Percentiles rank a stretch among this genome's conserved stretches.
phyloP scores from a whole-genome alignment of 2,113 vertebrate genomes.

The Gymnocephalus cernua region DNA sequence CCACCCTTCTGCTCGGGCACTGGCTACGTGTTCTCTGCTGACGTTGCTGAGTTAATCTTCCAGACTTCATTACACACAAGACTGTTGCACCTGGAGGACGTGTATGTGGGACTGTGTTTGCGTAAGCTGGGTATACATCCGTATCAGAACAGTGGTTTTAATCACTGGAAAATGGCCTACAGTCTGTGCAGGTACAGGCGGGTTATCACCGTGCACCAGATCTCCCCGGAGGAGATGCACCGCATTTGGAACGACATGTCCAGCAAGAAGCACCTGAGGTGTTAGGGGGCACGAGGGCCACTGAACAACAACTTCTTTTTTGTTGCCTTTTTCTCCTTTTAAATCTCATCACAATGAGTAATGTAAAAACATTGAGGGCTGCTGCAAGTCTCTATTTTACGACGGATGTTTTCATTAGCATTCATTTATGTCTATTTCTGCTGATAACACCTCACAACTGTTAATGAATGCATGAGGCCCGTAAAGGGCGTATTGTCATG shows the following conservation, averaged over 20 bases:
- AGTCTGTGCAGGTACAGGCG: conserved; percentile 96
- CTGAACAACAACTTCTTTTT: conserved; percentile 1
- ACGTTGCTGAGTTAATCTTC: conserved; percentile 97
- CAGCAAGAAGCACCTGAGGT: conserved; percentile 98
- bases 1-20: conserved; percentile 99
- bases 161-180: conserved; percentile 99
- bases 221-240: conserved; percentile 99
- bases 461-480: conserved; percentile 63
- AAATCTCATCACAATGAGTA: conserved; percentile 34
- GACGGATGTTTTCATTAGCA: conserved; percentile 34
- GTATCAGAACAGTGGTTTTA: conserved; percentile 99
- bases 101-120: conserved; percentile 97
- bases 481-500: conserved; percentile 51
- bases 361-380: conserved; percentile 54
- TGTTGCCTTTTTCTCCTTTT: conserved; percentile 42
- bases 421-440: conserved; percentile 41
- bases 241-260: conserved; percentile 99
- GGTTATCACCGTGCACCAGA: conserved; percentile 98
- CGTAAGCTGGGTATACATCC: conserved; percentile 97
- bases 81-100: conserved; percentile 97
- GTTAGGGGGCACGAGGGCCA: conserved; percentile 80
- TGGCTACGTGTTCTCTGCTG: conserved; percentile 97
- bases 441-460: conserved; percentile 56
- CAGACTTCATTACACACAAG: conserved; percentile 97
- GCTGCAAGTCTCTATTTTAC: conserved; percentile 47